These are phyloP conservation scores for Phylloscopus whistleri DNA, from an alignment of 2,113 vertebrate genomes.

Conservation along the genomic window DNA sequence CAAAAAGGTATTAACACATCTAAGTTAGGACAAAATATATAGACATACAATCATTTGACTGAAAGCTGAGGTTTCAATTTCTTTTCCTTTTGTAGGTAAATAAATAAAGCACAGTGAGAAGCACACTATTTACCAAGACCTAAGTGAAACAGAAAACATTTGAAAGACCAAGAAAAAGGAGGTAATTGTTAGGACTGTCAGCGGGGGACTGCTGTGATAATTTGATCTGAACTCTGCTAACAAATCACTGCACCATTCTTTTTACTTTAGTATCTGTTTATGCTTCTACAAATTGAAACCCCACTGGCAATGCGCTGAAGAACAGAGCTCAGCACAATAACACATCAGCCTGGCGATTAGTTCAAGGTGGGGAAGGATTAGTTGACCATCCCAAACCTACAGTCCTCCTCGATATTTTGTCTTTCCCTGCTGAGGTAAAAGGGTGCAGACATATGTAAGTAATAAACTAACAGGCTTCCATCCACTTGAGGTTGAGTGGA, in stretches of 20 bases:
- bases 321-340: conserved; percentile 78
- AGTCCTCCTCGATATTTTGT: conserved; percentile 91
- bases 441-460: conserved; percentile 98
- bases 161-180: conserved; percentile 77
- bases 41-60: neutral
- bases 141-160: conserved; percentile 90
- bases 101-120: conserved; percentile 83
- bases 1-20: neutral
- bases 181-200: conserved; percentile 89
- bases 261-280: conserved; percentile 99
- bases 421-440: conserved; percentile 94
- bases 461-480: conserved; percentile 95
- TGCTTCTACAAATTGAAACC: conserved; percentile 99
- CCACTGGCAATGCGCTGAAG: conserved; percentile 85
- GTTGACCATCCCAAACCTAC: conserved; percentile 82
- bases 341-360: conserved; percentile 90
- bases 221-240: conserved; percentile 97
- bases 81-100: conserved; percentile 63
- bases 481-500: conserved; percentile 87
- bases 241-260: conserved; percentile 94
- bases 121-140: conserved; percentile 83
- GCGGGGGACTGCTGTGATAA: conserved; percentile 93
- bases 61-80: neutral
- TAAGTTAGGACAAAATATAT: neutral
- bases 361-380: conserved; percentile 99